Conservation (phyloP, 2,888 invertebrate species). For the Trachelus iudaicus region DNA sequence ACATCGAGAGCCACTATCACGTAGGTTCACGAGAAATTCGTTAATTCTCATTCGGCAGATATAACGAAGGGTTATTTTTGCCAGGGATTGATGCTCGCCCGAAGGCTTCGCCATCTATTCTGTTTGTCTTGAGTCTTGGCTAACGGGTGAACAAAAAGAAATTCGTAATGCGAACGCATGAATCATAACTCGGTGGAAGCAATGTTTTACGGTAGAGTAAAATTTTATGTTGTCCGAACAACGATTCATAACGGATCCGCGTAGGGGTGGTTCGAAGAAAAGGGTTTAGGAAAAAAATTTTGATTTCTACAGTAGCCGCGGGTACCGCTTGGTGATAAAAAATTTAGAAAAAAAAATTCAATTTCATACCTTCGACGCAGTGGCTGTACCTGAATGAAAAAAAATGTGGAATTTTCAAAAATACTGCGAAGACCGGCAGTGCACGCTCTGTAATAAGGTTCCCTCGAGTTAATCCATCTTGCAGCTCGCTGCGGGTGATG, state of each 20-base stretch:
- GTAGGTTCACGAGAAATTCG: neutral
- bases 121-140: conserved; percentile 10
- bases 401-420: neutral
- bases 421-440: neutral
- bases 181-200: conserved; percentile 4
- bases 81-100: conserved; percentile 30
- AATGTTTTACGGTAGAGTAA: neutral
- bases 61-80: conserved; percentile 19
- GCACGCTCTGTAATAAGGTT: conserved; percentile 10
- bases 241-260: neutral
- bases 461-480: conserved; percentile 32
- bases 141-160: conserved; percentile 7
- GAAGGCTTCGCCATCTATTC: conserved; percentile 19
- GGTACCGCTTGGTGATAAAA: no score
- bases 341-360: neutral
- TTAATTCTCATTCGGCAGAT: neutral
- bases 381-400: no score
- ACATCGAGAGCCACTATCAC: neutral
- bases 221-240: neutral
- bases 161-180: conserved; percentile 16
- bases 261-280: neutral
- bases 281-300: neutral
- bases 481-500: conserved; percentile 26
- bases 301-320: neutral
- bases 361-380: neutral